Base-by-base conservation (phyloP, 2,888 invertebrate genomes). In the Entomobrya proxima region DNA sequence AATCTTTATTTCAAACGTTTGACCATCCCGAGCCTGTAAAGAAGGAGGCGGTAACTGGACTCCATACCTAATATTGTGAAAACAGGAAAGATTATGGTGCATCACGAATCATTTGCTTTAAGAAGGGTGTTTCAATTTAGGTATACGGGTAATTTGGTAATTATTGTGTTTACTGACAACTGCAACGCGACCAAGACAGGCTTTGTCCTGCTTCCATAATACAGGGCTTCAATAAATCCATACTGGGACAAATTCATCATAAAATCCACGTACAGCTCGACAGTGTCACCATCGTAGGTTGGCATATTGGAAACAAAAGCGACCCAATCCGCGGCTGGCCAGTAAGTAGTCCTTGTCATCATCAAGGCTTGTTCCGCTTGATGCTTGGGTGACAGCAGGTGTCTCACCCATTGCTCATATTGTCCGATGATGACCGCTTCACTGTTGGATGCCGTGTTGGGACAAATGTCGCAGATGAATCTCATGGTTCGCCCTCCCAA, bases 391-490 rank as follows among this genome's bases (percentile, higher is more conserved):
- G 80, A 37, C 27, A 80, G 21, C n/a, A 80, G 32, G 18, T 80
- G 80, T 0, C 40, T 18, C 7, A 80, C 30, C 80, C 80, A 80
- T 58, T 50, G n/a, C 40, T 80, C 80, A 72, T 80, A 80, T 11
- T 32, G 13, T 0, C 72, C 72, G 40, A 80, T 55, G 0, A 80
- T 18, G 0, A 55, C 72, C 1, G 72, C 18, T 24, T 79, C 50
- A 1, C 72, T 40, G 11, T 35, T 6, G 1, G 24, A 18, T 1
- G 79, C 79, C 37, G 67, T 37, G 7, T 32, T 4, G 6, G 80
- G 80, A 18, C 80, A 80, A 13, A 80, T 55, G 5, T 80, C 80
- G n/a, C 80, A 80, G 21, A 72, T 40, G 15, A 72, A 72, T 18
- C 37, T 64, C 79, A 79, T 72, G n/a, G n/a, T n/a, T n/a, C n/a